Evolutionary conservation across 2,113 vertebrate species (phyloP).

Genomic region (Amphiprion ocellaris): DNA sequence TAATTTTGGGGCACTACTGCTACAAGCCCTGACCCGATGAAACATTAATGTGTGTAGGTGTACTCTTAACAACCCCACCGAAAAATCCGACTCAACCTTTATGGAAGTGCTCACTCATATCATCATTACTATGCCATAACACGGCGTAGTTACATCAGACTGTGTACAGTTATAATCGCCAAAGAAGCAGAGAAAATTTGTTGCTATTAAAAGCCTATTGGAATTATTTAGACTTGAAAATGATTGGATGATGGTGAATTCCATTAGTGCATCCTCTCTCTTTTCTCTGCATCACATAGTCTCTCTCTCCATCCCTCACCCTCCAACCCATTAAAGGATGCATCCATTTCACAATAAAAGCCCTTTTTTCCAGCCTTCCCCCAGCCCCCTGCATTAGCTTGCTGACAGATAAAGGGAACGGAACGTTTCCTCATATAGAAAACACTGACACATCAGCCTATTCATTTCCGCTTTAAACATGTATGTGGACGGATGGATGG

Average conservation of each 20-base stretch:
- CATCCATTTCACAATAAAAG: conserved; percentile 77
- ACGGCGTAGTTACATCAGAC: conserved; percentile 50
- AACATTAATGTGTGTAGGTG: conserved; percentile 57
- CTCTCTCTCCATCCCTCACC: conserved; percentile 17
- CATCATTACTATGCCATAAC: conserved; percentile 35
- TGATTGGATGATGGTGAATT: conserved; percentile 71
- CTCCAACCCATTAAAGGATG: conserved; percentile 65
- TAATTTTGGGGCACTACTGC: conserved; percentile 11
- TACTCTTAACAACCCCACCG: conserved; percentile 45
- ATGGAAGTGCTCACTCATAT: conserved; percentile 33
- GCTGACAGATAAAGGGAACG: conserved; percentile 69
- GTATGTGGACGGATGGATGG: conserved; percentile 62
- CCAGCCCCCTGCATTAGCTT: conserved; percentile 64
- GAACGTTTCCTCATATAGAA: conserved; percentile 56
- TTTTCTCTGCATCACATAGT: conserved; percentile 37
- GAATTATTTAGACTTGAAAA: conserved; percentile 71
- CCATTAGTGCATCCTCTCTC: conserved; percentile 69
- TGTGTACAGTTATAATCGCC: conserved; percentile 59
- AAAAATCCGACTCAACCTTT: conserved; percentile 52
- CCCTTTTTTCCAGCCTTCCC: conserved; percentile 21
- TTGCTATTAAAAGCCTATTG: conserved; percentile 65
- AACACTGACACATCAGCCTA: conserved; percentile 44
- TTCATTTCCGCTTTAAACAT: conserved; percentile 69
- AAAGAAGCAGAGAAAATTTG: conserved; percentile 46
- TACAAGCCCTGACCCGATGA: conserved; percentile 13